Percentiles rank a stretch among this genome's conserved stretches.
Evolutionary conservation across 2,888 invertebrate species (phyloP).

Genomic region (Protodeltote pygarga): DNA sequence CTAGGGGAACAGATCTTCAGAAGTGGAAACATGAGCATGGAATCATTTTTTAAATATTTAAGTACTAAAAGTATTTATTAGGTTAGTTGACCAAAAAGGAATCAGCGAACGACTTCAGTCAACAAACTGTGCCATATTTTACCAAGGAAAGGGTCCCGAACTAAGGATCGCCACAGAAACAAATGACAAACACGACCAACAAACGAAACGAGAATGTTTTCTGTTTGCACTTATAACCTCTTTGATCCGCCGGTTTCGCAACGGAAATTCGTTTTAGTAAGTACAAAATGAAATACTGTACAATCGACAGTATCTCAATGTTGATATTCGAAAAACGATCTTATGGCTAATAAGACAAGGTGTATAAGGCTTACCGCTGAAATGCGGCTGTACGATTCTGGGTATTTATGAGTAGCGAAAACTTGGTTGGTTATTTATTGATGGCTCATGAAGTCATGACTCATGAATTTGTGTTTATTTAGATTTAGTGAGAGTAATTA

Average conservation of each 20-base stretch:
- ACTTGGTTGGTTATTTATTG: conserved; percentile 4
- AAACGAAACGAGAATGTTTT: conserved; percentile 35
- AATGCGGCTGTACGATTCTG: no score
- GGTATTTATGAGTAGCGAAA: conserved; percentile 21
- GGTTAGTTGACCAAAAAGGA: background rate
- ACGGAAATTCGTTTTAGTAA: conserved; percentile 42
- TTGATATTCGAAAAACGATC: no score
- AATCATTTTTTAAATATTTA: no score
- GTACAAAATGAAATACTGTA: conserved; percentile 35
- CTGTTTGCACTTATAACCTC: conserved; percentile 35
- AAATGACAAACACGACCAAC: conserved; percentile 31
- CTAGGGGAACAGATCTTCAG: no score
- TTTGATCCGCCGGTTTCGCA: conserved; percentile 47
- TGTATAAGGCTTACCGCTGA: no score
- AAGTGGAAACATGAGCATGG: no score
- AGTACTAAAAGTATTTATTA: no score
- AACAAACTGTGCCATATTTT: background rate
- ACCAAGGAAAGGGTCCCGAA: conserved; percentile 2
- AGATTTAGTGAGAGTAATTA: no score
- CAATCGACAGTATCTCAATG: background rate
- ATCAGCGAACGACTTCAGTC: background rate
- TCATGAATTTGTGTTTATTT: no score
- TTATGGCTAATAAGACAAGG: no score
- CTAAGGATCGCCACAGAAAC: conserved; percentile 21
- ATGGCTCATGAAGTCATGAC: no score